Conservation (phyloP, 2,797 vertebrate species). For the Peromyscus aztecus region DNA sequence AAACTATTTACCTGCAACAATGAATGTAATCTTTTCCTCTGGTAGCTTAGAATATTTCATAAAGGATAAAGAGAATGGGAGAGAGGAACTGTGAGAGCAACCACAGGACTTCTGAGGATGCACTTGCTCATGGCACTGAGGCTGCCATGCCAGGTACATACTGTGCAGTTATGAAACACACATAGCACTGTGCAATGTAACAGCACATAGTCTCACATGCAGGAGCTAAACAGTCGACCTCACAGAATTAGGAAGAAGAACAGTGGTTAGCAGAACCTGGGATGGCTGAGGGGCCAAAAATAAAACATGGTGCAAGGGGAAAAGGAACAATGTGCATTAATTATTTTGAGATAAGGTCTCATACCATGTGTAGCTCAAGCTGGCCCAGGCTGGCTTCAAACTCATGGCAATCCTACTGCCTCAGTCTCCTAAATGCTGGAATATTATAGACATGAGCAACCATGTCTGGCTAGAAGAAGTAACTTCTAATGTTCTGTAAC, state of each 20-base stretch:
- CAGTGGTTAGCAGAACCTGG: background rate
- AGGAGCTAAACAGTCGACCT: background rate
- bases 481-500: background rate
- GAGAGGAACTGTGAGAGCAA: background rate
- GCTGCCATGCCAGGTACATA: rapidly evolving
- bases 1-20: conserved; percentile 14
- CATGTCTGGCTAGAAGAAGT: background rate
- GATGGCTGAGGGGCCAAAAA: background rate
- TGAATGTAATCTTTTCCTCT: background rate
- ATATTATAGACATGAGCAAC: background rate
- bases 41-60: background rate
- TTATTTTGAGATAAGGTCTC: background rate
- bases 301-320: background rate
- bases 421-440: background rate
- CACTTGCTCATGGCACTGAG: rapidly evolving
- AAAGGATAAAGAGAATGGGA: background rate
- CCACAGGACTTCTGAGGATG: background rate
- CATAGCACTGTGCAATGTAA: background rate
- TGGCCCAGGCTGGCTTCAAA: background rate
- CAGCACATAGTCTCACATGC: background rate
- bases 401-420: background rate
- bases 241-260: background rate
- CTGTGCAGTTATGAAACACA: background rate
- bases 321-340: too few species aligned
- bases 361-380: background rate